Conservation (phyloP, 1,140 invertebrate genomes). For the Bradysia coprophila region DNA sequence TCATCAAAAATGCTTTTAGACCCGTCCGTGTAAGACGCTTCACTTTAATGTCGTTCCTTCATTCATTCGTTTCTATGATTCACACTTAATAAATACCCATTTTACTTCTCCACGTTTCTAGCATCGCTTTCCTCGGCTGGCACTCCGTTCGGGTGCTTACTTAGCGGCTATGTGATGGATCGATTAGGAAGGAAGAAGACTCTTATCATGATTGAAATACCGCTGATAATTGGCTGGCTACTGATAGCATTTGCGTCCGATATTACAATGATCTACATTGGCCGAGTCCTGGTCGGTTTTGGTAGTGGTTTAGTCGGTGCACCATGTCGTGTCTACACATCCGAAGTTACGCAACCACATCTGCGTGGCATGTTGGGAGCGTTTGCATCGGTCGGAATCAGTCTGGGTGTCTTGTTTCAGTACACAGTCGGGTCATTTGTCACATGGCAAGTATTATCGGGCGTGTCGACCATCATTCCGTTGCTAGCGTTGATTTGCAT, state of each 20-base stretch:
- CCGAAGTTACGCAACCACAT: conserved; percentile 48
- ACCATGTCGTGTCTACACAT: conserved; percentile 44
- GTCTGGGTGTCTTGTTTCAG: conserved; percentile 34
- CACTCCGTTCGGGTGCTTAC: conserved; percentile 47
- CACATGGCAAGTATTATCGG: conserved; percentile 37
- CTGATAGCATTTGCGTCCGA: conserved; percentile 35
- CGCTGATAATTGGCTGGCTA: conserved; percentile 48
- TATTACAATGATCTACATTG: conserved; percentile 39
- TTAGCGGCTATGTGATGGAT: conserved; percentile 55
- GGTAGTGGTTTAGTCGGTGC: conserved; percentile 51
- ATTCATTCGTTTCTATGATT: no score
- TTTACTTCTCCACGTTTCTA: conserved; percentile 19
- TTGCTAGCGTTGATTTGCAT: conserved; percentile 33
- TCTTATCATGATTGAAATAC: conserved; percentile 45
- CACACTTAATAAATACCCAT: neutral
- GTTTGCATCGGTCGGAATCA: conserved; percentile 39
- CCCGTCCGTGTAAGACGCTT: no score
- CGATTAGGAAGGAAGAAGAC: conserved; percentile 39
- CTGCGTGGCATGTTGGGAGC: conserved; percentile 44
- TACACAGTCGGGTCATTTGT: conserved; percentile 39
- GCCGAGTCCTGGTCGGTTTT: conserved; percentile 37
- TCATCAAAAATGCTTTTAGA: no score
- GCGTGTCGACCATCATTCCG: conserved; percentile 35
- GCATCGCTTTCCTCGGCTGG: conserved; percentile 50
- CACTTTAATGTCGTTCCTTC: no score